phyloP scores from a whole-genome alignment of 1,140 invertebrate genomes.

The Drosophila seguyi region DNA sequence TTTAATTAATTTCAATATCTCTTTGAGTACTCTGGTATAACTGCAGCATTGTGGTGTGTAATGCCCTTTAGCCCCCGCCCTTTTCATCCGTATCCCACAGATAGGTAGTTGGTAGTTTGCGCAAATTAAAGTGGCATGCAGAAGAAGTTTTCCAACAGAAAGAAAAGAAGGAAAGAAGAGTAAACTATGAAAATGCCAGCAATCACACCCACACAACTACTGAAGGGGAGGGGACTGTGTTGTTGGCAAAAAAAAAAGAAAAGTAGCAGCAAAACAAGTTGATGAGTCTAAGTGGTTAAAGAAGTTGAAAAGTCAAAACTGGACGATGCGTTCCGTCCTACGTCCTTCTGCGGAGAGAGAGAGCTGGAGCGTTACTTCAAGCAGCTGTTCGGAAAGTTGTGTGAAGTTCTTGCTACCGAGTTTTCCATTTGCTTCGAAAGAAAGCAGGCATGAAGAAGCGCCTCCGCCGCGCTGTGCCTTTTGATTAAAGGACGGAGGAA shows the following conservation, averaged over 20 bases:
- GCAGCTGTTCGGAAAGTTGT: slow-evolving; percentile 58
- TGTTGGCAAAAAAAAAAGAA: slow-evolving; percentile 20
- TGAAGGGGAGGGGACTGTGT: slow-evolving; percentile 7
- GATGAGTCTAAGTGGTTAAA: slow-evolving; percentile 68
- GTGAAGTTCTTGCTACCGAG: slow-evolving; percentile 22
- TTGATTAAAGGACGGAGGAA: slow-evolving; percentile 44
- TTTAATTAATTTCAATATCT: neutral
- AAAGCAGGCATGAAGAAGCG: slow-evolving; percentile 22
- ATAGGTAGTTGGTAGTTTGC: slow-evolving; percentile 46
- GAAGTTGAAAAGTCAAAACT: slow-evolving; percentile 67
- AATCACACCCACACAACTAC: slow-evolving; percentile 38
- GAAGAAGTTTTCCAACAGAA: slow-evolving; percentile 43
- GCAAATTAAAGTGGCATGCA: slow-evolving; percentile 61
- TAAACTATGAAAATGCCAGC: slow-evolving; percentile 47
- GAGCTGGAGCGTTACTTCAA: slow-evolving; percentile 42
- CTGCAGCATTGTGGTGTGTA: slow-evolving; percentile 1
- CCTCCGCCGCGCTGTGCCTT: slow-evolving; percentile 21
- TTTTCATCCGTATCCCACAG: slow-evolving; percentile 6
- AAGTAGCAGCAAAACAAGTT: slow-evolving; percentile 63
- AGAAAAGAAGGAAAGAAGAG: slow-evolving; percentile 13
- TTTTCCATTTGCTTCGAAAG: slow-evolving; percentile 39
- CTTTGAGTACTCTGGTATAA: neutral
- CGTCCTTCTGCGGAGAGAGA: neutral
- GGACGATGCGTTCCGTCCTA: slow-evolving; percentile 44
- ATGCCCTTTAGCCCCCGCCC: neutral